Conservation (phyloP, 2,797 vertebrate genomes). For the Galagoides demidoff region DNA sequence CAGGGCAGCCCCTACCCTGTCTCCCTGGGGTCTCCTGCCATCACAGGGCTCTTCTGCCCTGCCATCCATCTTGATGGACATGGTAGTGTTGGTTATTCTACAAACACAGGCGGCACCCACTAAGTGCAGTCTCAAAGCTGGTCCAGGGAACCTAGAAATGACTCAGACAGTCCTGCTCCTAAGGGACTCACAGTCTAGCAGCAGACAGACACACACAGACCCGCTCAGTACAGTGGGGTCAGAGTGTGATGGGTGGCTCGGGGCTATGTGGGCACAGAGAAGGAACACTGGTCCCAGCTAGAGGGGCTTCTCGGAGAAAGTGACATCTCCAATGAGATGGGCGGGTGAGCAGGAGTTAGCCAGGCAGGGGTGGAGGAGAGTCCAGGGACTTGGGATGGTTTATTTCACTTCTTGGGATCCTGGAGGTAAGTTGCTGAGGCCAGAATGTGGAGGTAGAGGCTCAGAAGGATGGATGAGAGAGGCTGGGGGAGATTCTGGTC, state of each 20-base stretch:
- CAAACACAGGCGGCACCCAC: background rate
- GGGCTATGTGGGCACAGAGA: background rate
- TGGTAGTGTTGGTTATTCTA: accelerated
- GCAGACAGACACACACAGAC: background rate
- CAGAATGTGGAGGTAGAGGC: background rate
- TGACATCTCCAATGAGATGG: background rate
- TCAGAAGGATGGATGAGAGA: accelerated
- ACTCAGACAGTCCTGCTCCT: background rate
- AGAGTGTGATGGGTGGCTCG: accelerated
- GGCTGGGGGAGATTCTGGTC: background rate
- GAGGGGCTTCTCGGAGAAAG: background rate
- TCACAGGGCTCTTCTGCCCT: background rate
- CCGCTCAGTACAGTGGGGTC: accelerated
- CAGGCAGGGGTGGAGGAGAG: background rate
- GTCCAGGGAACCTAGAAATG: background rate
- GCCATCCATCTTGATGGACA: background rate
- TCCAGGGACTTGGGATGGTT: background rate
- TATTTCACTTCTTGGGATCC: accelerated
- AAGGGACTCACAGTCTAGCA: background rate
- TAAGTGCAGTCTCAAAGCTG: background rate
- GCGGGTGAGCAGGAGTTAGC: background rate
- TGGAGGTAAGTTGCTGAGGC: background rate
- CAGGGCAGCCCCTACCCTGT: background rate
- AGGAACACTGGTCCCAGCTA: background rate
- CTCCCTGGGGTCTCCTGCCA: background rate